phyloP scores from a whole-genome alignment of 2,888 invertebrate species.

The Sphaerolaimus hirsutus region DNA sequence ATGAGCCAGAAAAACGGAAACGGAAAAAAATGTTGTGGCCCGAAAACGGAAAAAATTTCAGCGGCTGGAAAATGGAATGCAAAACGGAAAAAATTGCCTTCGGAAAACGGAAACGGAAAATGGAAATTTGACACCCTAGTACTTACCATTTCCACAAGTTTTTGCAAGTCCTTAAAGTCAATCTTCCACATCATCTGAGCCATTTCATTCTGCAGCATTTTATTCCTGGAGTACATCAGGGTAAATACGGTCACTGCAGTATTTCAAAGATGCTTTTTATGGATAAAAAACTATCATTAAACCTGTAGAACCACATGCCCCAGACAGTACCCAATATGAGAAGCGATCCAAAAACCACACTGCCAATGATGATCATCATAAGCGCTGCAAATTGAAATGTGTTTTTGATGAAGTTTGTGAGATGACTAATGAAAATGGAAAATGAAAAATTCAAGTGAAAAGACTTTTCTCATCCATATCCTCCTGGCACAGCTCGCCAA shows the following conservation, averaged over 20 bases:
- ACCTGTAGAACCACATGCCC: too few relatives aligned
- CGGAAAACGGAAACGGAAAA: too few relatives aligned
- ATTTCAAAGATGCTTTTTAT: too few relatives aligned
- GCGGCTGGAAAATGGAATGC: too few relatives aligned
- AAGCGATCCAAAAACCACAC: too few relatives aligned
- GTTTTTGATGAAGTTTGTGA: not conserved
- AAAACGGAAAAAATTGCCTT: too few relatives aligned
- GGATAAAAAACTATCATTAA: too few relatives aligned
- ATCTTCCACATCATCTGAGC: constrained; percentile 4
- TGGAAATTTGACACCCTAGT: not conserved
- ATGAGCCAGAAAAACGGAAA: too few relatives aligned
- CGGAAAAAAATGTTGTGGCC: too few relatives aligned
- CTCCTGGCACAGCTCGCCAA: constrained; percentile 1
- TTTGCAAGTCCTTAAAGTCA: not conserved
- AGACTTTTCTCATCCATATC: not conserved
- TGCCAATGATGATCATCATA: not conserved
- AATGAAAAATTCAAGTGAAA: not conserved
- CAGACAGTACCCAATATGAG: too few relatives aligned
- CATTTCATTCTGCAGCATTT: constrained; percentile 1
- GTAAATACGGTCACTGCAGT: too few relatives aligned
- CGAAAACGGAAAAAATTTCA: too few relatives aligned
- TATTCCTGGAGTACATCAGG: not conserved
- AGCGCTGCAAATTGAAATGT: not conserved
- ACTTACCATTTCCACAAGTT: constrained; percentile 4
- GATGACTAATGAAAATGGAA: not conserved